These are phyloP conservation scores for Aplochiton taeniatus DNA, from an alignment of 2,797 vertebrate species.

Conservation along the genomic window DNA sequence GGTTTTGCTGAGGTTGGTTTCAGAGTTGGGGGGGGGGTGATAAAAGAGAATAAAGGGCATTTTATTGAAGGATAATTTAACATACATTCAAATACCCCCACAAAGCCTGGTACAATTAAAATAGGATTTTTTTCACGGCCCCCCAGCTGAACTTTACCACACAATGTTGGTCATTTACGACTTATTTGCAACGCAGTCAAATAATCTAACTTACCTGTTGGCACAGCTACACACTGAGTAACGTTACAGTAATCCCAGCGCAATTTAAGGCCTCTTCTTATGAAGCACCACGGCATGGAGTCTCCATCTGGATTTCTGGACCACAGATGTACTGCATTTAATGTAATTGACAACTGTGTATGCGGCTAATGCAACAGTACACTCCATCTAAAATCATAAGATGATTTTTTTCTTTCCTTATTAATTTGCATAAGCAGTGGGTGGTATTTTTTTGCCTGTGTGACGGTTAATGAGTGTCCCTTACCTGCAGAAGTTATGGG, in stretches of 20 bases:
- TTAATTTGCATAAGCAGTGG: too few species aligned
- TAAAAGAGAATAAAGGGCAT: not conserved
- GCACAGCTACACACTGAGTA: conserved; percentile 49
- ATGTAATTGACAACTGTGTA: too few species aligned
- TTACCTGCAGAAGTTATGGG: conserved; percentile 80
- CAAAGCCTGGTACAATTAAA: too few species aligned
- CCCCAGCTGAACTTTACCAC: too few species aligned
- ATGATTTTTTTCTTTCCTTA: too few species aligned
- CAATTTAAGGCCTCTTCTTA: conserved; percentile 53
- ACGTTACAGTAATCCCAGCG: conserved; percentile 76
- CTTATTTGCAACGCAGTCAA: not conserved
- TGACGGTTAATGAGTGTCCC: not conserved
- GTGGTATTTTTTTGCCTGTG: not conserved
- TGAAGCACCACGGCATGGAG: conserved; percentile 77
- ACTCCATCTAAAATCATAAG: too few species aligned
- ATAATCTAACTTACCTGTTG: conserved; percentile 48
- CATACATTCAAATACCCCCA: too few species aligned
- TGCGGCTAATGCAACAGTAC: too few species aligned
- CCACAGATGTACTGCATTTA: conserved; percentile 1
- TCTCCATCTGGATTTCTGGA: conserved; percentile 79
- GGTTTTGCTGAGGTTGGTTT: too few species aligned
- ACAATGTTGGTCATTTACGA: not conserved
- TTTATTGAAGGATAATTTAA: too few species aligned
- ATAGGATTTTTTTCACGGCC: too few species aligned
- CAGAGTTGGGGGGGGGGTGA: not conserved